These are phyloP conservation scores for Dicranocentrus wangi DNA, from an alignment of 2,888 invertebrate genomes.

Conservation along the genomic window DNA sequence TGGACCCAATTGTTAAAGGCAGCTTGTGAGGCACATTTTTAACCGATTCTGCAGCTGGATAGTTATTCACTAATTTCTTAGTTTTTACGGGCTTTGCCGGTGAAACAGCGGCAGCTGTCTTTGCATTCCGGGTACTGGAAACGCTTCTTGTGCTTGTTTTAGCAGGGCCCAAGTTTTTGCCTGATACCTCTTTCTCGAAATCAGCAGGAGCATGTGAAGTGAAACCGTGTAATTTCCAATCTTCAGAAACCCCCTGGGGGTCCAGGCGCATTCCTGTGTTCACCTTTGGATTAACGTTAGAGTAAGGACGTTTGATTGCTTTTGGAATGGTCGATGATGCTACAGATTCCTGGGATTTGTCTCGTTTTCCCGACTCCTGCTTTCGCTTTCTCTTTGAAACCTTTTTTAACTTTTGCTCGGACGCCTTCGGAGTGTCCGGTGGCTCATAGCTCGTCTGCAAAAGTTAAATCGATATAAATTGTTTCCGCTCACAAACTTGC, in stretches of 20 bases:
- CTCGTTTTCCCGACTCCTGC: neutral
- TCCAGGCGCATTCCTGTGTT: constrained; percentile 21
- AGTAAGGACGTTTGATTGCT: constrained; percentile 12
- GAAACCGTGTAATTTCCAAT: neutral
- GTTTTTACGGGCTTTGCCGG: neutral
- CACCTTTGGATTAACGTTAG: constrained; percentile 31
- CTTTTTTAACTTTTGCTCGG: constrained; percentile 17
- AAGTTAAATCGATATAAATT: neutral
- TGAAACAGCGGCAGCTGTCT: too few species aligned
- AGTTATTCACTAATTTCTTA: neutral
- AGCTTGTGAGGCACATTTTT: constrained; percentile 1
- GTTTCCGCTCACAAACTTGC: too few species aligned
- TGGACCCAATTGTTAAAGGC: constrained; percentile 56
- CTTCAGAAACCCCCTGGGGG: neutral
- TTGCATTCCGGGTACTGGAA: too few species aligned
- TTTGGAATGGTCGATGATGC: neutral
- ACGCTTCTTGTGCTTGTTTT: too few species aligned
- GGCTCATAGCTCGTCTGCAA: constrained; percentile 47
- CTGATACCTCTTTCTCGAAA: neutral
- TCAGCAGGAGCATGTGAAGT: neutral
- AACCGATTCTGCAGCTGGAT: constrained; percentile 22
- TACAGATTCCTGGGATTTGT: neutral
- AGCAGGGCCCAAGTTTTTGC: neutral
- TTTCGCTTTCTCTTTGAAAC: constrained; percentile 4
- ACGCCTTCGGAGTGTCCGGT: constrained; percentile 35